phyloP scores from a whole-genome alignment of 2,888 invertebrate species.

The Rotaria sp. region DNA sequence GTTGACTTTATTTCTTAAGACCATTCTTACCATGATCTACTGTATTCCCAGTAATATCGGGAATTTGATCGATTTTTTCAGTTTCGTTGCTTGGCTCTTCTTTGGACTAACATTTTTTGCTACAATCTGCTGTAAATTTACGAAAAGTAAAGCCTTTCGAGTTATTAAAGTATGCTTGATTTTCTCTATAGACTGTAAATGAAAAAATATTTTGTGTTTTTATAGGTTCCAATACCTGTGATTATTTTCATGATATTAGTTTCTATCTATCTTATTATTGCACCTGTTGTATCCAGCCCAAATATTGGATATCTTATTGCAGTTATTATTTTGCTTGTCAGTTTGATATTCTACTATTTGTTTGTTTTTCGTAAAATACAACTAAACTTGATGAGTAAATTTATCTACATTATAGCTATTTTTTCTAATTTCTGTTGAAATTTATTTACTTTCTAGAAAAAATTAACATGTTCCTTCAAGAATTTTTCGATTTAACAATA shows the following conservation, averaged over 20 bases:
- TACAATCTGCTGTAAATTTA: not conserved
- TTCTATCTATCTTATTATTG: not conserved
- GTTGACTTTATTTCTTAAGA: not conserved
- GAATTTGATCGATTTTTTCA: not conserved
- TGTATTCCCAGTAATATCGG: not conserved
- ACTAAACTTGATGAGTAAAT: not conserved
- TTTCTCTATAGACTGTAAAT: not conserved
- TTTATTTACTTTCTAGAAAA: not conserved
- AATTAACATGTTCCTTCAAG: not conserved
- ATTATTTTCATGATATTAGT: not conserved
- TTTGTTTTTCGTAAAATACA: not conserved
- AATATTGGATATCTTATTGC: conserved; percentile 1
- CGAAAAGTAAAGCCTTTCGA: not conserved
- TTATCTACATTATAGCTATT: too few relatives aligned
- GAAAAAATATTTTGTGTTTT: not conserved
- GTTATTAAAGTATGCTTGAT: not conserved
- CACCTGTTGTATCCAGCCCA: not conserved
- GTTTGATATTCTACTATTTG: not conserved
- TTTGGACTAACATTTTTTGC: not conserved
- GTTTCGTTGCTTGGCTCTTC: conserved; percentile 8
- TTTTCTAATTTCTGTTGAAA: not conserved
- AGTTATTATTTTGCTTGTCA: not conserved
- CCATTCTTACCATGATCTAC: not conserved
- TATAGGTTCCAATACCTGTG: not conserved
- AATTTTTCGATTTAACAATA: not conserved